These are phyloP conservation scores for Ichneumon xanthorius DNA, from an alignment of 2,888 invertebrate species.

Conservation along the genomic window DNA sequence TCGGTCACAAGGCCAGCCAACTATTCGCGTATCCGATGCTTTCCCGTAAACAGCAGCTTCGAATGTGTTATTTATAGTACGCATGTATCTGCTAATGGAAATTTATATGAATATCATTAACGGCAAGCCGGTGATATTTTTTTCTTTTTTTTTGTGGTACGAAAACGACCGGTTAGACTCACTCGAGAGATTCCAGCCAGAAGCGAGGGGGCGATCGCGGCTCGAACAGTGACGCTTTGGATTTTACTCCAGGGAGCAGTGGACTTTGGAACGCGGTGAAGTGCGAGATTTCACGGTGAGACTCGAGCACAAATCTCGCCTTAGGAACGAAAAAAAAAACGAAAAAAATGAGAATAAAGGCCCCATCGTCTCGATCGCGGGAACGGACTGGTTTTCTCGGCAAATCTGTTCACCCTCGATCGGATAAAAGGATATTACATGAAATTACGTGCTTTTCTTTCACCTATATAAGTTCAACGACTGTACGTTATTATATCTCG, in stretches of 20 bases:
- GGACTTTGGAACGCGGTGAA: slow-evolving; percentile 1
- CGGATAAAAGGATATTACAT: slow-evolving; percentile 59
- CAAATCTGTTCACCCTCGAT: slow-evolving; percentile 54
- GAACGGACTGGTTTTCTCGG: slow-evolving; percentile 45
- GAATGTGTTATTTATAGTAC: slow-evolving; percentile 9
- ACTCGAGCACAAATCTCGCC: slow-evolving; percentile 19
- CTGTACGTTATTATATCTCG: slow-evolving; percentile 54
- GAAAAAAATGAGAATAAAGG: slow-evolving; percentile 42
- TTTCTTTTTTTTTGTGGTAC: slow-evolving; percentile 39
- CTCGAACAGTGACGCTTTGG: neutral
- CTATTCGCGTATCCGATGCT: neutral
- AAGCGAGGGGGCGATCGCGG: slow-evolving; percentile 1
- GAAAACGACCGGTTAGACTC: slow-evolving; percentile 41
- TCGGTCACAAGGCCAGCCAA: slow-evolving; percentile 31
- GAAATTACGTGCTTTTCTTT: slow-evolving; percentile 56
- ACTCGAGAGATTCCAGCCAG: slow-evolving; percentile 9
- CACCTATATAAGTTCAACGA: slow-evolving; percentile 46
- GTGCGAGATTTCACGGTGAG: slow-evolving; percentile 26
- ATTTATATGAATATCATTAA: slow-evolving; percentile 44
- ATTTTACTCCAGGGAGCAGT: slow-evolving; percentile 13
- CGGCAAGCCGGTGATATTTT: slow-evolving; percentile 20
- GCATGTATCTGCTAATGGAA: slow-evolving; percentile 15
- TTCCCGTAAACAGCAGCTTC: neutral
- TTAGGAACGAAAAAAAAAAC: neutral
- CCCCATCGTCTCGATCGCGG: slow-evolving; percentile 28